Evolutionary conservation across 2,797 vertebrate species (phyloP).

Genomic region (Capromys pilorides): DNA sequence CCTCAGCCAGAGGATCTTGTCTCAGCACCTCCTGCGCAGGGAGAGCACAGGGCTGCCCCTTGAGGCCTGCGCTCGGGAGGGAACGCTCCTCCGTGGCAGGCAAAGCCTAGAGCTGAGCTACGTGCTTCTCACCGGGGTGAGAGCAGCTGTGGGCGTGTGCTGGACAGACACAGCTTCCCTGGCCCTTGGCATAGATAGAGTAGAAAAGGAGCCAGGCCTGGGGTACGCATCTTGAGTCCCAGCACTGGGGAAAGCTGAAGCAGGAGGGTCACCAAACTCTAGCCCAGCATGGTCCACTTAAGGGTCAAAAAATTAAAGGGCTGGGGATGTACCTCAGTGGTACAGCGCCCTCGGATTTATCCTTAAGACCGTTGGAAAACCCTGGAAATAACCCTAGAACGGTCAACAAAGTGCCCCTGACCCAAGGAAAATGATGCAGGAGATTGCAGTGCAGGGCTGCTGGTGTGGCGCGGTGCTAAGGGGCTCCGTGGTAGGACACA

Average conservation of each 20-base stretch:
- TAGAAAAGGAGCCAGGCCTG: not conserved
- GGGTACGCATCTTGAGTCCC: accelerated
- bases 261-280: not conserved
- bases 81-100: not conserved
- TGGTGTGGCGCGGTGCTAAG: too few relatives aligned
- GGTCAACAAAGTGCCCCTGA: not conserved
- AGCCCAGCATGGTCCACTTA: not conserved
- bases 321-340: not conserved
- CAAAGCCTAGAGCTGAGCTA: not conserved
- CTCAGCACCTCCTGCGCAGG: not conserved
- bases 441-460: not conserved
- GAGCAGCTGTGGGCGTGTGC: not conserved
- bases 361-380: not conserved
- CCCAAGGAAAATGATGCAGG: too few relatives aligned
- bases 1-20: not conserved
- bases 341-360: not conserved
- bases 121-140: not conserved
- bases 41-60: not conserved
- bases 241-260: not conserved
- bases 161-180: not conserved
- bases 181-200: not conserved
- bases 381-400: not conserved
- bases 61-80: too few relatives aligned
- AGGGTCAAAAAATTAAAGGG: not conserved
- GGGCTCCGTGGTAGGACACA: not conserved